Evolutionary conservation across 2,113 vertebrate species (phyloP), one percentile per base, ranked within the genome.

Genomic region (Epinephelus moara): DNA sequence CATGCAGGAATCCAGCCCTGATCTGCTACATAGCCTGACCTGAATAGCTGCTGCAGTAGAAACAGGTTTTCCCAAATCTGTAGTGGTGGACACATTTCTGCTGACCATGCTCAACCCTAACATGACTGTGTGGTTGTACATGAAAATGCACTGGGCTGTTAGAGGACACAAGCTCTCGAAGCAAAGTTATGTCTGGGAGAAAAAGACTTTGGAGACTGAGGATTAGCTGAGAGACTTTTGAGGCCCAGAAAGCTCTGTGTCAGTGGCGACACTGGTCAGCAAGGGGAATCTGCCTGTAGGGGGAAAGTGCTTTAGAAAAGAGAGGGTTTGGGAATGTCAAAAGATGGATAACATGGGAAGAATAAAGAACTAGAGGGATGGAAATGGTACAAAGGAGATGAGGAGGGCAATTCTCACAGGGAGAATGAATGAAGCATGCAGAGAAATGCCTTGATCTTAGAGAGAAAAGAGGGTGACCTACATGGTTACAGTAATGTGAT

Each of bases 141-240:
- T 62, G 30, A 12, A 56, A 64, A 37, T 27, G 19, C 12, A 17
- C 1, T 11, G n/a, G 18, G 52, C 23, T 67, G 13, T 21, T 60
- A 50, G 23, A 62, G 53, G 23, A 61, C 57, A 49, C 47, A 27
- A 69, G 63, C 47, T 56, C 49, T 49, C 56, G 19, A 73, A 78
- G 25, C 23, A 73, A 18, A 49, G 53, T 45, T 73, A 59, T 47
- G 45, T 6, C 9, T 70, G 17, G n/a, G 42, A 60, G 59, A 75
- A 72, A 74, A 37, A 49, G n/a, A 70, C 47, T 55, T 73, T 69
- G 25, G 60, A 53, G 49, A 81, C 13, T 14, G 0, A n/a, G 56
- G 84, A 88, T 90, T 82, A 86, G 70, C 45, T 10, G 40, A 82
- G 33, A 74, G 30, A 84, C 70, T 89, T 74, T 59, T 10, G 17